Percentiles rank a stretch among this genome's conserved stretches.
phyloP scores from a whole-genome alignment of 2,113 vertebrate genomes.

The Pollimyrus isidori region DNA sequence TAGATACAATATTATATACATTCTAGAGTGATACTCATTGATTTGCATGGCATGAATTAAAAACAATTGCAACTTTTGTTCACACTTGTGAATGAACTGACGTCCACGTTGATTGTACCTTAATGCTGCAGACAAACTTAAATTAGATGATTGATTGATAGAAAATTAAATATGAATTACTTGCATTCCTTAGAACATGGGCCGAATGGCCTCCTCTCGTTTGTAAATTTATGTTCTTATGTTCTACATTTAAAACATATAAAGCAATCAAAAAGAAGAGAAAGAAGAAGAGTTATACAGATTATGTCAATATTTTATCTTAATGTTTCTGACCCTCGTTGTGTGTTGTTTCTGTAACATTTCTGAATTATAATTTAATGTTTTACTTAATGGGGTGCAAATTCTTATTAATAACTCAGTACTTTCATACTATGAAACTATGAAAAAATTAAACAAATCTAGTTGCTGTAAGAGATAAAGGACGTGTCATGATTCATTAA shows the following conservation, averaged over 20 bases:
- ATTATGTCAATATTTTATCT: background rate
- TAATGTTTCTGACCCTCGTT: background rate
- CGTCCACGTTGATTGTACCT: background rate
- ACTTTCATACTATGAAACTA: too few species aligned
- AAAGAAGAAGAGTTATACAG: background rate
- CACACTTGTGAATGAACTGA: background rate
- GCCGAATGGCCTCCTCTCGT: too few species aligned
- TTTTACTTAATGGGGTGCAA: too few species aligned
- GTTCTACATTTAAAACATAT: background rate
- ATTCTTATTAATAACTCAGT: too few species aligned
- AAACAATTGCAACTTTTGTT: background rate
- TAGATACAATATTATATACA: background rate
- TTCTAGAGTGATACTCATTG: background rate
- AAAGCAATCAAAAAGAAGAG: background rate
- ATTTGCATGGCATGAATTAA: background rate
- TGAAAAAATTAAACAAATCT: too few species aligned
- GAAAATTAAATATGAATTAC: background rate
- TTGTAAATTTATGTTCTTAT: too few species aligned
- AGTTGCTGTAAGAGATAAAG: too few species aligned
- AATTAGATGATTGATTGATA: background rate
- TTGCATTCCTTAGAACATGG: background rate
- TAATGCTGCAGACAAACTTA: background rate
- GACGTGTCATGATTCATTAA: too few species aligned
- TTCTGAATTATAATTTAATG: background rate
- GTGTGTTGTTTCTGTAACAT: background rate